phyloP scores from a whole-genome alignment of 2,888 invertebrate species.

The Andrena flavipes region DNA sequence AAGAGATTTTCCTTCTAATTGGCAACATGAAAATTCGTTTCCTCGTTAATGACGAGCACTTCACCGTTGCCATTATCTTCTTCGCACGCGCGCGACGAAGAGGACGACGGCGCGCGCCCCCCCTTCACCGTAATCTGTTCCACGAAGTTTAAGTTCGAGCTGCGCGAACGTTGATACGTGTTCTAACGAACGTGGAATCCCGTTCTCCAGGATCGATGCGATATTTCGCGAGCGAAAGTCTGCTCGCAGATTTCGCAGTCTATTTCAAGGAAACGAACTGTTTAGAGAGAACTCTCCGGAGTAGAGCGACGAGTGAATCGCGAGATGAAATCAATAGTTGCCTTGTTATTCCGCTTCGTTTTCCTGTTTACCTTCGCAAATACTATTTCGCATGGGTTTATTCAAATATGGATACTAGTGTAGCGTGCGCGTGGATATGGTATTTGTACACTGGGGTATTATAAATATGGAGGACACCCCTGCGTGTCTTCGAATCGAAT shows the following conservation, averaged over 20 bases:
- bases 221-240: neutral
- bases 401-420: too few relatives aligned
- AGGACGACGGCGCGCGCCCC: neutral
- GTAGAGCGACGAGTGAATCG: neutral
- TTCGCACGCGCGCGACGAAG: neutral
- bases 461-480: too few relatives aligned
- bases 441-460: too few relatives aligned
- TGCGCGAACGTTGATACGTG: neutral
- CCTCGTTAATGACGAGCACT: slow-evolving; percentile 53
- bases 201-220: neutral
- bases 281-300: neutral
- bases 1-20: slow-evolving; percentile 57
- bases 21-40: slow-evolving; percentile 55
- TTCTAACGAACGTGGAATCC: too few relatives aligned
- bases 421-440: too few relatives aligned
- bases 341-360: neutral
- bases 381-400: too few relatives aligned
- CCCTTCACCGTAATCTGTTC: neutral
- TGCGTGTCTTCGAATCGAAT: too few relatives aligned
- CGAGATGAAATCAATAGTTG: too few relatives aligned
- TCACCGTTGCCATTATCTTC: slow-evolving; percentile 39
- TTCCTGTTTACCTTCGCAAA: neutral
- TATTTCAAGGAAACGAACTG: neutral
- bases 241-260: neutral
- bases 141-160: neutral